Conservation (phyloP, 2,113 vertebrate genomes). For the Hippoglossus stenolepis region DNA sequence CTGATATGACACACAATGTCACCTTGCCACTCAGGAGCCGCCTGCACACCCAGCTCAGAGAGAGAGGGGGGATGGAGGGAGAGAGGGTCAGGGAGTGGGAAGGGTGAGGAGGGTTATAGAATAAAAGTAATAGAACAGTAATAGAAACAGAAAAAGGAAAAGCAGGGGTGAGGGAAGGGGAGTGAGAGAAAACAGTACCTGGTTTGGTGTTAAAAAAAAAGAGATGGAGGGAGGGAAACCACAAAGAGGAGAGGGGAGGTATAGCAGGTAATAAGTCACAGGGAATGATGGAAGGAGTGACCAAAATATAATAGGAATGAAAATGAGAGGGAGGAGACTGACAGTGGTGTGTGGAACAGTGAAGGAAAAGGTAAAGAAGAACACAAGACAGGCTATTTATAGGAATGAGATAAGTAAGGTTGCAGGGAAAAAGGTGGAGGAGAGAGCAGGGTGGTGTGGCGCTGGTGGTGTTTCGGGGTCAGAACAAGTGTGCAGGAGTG, state of each 20-base stretch:
- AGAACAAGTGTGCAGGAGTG: slow-evolving; percentile 39
- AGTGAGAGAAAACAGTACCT: slow-evolving; percentile 21
- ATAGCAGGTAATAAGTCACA: slow-evolving; percentile 55
- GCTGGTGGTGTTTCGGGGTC: slow-evolving; percentile 41
- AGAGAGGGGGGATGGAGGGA: slow-evolving; percentile 32
- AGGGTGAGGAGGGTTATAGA: slow-evolving; percentile 57
- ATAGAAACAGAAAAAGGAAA: slow-evolving; percentile 37
- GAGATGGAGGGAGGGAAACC: slow-evolving; percentile 46
- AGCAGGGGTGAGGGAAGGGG: slow-evolving; percentile 24
- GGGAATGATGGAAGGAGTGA: slow-evolving; percentile 51
- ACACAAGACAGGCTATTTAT: slow-evolving; percentile 46
- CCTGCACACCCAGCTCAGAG: slow-evolving; percentile 69
- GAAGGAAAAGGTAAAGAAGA: slow-evolving; percentile 34
- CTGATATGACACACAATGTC: slow-evolving; percentile 92
- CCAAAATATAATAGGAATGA: slow-evolving; percentile 48
- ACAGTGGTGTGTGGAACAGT: slow-evolving; percentile 32
- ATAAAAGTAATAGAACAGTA: slow-evolving; percentile 63
- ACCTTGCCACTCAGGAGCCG: slow-evolving; percentile 89
- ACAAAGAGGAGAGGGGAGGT: slow-evolving; percentile 52
- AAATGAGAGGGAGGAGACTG: slow-evolving; percentile 48
- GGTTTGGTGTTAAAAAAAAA: slow-evolving; percentile 24
- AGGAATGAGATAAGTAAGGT: slow-evolving; percentile 45
- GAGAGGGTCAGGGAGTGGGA: slow-evolving; percentile 58
- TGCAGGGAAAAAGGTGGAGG: slow-evolving; percentile 21
- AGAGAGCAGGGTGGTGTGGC: slow-evolving; percentile 39